Evolutionary conservation across 2,888 invertebrate genomes (phyloP).

Genomic region (Atethmia centrago): DNA sequence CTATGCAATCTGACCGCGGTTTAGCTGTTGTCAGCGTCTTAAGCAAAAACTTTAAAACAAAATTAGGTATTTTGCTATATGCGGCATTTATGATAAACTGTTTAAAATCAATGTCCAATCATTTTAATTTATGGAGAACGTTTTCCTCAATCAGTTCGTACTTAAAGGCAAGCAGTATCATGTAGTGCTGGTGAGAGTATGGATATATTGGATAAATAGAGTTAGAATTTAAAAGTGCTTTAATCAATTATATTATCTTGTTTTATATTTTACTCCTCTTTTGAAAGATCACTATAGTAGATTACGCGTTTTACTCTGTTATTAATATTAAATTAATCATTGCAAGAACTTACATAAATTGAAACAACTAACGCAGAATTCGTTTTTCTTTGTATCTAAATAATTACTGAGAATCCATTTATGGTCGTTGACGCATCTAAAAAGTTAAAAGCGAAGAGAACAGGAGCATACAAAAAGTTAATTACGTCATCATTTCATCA

Average conservation of each 20-base stretch:
- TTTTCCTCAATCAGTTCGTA: conserved; percentile 43
- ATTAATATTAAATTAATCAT: conserved; percentile 18
- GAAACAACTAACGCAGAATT: conserved; percentile 12
- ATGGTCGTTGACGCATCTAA: conserved; percentile 23
- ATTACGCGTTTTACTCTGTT: not conserved
- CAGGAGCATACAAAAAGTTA: conserved; percentile 54
- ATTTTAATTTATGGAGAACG: conserved; percentile 41
- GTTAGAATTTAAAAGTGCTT: conserved; percentile 2
- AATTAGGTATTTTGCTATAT: conserved; percentile 7
- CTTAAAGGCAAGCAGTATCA: conserved; percentile 1
- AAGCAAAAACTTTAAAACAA: conserved; percentile 1
- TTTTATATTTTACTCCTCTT: not conserved
- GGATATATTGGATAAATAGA: not conserved
- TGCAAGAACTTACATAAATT: conserved; percentile 4
- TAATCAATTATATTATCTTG: not conserved
- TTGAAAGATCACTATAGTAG: not conserved
- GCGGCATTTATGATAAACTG: conserved; percentile 3
- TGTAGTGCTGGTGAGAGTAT: not conserved
- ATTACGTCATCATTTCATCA: conserved; percentile 58
- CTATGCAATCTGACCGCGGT: too few relatives aligned
- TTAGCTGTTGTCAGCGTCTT: too few relatives aligned
- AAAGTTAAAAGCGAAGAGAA: conserved; percentile 38
- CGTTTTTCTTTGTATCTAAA: conserved; percentile 30
- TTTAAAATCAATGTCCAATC: conserved; percentile 40
- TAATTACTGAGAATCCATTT: conserved; percentile 46